Percentiles rank a stretch among this genome's conserved stretches.
These are phyloP conservation scores for Cryptocheilus praepositus DNA, from an alignment of 2,888 invertebrate genomes.

Conservation along the genomic window DNA sequence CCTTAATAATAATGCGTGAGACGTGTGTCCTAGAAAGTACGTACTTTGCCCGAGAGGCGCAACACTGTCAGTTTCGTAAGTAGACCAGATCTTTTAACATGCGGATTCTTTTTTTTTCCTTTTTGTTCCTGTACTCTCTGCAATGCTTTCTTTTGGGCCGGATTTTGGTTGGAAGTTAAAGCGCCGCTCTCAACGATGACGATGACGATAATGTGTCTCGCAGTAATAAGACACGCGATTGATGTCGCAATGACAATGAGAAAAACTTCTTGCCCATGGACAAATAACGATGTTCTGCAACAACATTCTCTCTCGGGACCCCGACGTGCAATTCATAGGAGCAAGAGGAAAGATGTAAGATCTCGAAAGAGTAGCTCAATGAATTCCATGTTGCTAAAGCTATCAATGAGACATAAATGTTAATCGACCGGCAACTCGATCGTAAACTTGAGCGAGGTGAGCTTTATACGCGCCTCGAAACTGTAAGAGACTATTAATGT, in stretches of 20 bases:
- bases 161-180: conserved; percentile 63
- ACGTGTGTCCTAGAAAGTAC: conserved; percentile 74
- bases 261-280: conserved; percentile 4
- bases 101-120: conserved; percentile 60
- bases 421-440: conserved; percentile 50
- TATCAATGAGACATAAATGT: conserved; percentile 51
- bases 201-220: not conserved
- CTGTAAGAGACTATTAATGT: conserved; percentile 52
- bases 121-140: conserved; percentile 55
- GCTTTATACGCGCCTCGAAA: conserved; percentile 49
- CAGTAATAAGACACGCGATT: conserved; percentile 2
- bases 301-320: conserved; percentile 17
- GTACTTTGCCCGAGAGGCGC: conserved; percentile 73
- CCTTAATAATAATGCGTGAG: conserved; percentile 73
- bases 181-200: conserved; percentile 28
- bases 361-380: conserved; percentile 39
- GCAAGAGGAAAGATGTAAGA: conserved; percentile 34
- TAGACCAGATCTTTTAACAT: conserved; percentile 70
- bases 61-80: conserved; percentile 74
- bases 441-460: conserved; percentile 50
- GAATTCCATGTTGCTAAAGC: conserved; percentile 41
- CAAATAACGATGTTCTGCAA: not conserved
- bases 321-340: conserved; percentile 4
- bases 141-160: conserved; percentile 67
- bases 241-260: not conserved